A percentile compares a stretch with the other conserved stretches of the same genome.
Evolutionary conservation across 2,888 invertebrate species (phyloP).

Genomic region (Lepeophtheirus nordmannii): DNA sequence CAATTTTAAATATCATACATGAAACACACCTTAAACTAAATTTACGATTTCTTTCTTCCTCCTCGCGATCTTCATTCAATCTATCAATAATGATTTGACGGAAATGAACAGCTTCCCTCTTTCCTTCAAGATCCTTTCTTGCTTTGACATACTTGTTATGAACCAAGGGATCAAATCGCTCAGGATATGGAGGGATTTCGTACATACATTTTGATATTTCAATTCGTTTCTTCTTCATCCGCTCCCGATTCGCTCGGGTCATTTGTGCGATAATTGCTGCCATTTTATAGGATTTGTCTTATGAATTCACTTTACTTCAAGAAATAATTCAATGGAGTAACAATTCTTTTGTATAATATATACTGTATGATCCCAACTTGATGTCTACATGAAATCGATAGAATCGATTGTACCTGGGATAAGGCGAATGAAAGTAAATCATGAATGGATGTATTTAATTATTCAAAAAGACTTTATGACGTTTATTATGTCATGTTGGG

Average conservation of each 20-base stretch:
- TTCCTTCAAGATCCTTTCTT: background rate
- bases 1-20: too few relatives aligned
- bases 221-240: constrained; percentile 3
- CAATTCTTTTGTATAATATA: too few relatives aligned
- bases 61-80: background rate
- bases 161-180: background rate
- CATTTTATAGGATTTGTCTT: background rate
- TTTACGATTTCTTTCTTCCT: background rate
- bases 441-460: too few relatives aligned
- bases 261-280: constrained; percentile 24
- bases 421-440: too few relatives aligned
- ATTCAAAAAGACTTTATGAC: too few relatives aligned
- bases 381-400: too few relatives aligned
- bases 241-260: constrained; percentile 22
- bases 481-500: too few relatives aligned
- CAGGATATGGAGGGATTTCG: constrained; percentile 15
- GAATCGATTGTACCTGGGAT: too few relatives aligned
- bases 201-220: constrained; percentile 24
- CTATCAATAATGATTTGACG: background rate
- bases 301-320: too few relatives aligned
- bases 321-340: too few relatives aligned
- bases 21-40: background rate
- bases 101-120: background rate
- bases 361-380: too few relatives aligned
- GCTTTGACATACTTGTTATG: constrained; percentile 5